These are phyloP conservation scores for Diaphora mendica DNA, from an alignment of 2,888 invertebrate species.

Conservation along the genomic window DNA sequence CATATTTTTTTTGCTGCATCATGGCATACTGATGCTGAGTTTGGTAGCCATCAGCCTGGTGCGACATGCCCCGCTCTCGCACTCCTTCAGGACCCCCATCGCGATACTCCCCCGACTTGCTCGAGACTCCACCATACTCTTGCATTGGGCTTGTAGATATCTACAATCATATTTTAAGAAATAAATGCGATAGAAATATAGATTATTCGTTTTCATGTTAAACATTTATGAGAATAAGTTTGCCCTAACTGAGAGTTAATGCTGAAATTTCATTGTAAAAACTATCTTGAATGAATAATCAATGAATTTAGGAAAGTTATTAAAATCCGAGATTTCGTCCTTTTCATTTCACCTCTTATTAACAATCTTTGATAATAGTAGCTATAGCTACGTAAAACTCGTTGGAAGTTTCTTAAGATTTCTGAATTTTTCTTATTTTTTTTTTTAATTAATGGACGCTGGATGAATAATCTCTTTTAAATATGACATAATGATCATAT, in stretches of 20 bases:
- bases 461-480: slow-evolving; percentile 30
- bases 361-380: neutral
- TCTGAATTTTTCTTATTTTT: neutral
- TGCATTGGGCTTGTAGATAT: slow-evolving; percentile 76
- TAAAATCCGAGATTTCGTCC: neutral
- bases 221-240: neutral
- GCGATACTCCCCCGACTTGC: slow-evolving; percentile 73
- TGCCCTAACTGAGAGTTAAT: neutral
- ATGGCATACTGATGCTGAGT: slow-evolving; percentile 65
- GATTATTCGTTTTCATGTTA: neutral
- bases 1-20: slow-evolving; percentile 75
- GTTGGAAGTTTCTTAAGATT: neutral
- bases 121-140: slow-evolving; percentile 80
- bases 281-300: neutral
- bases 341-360: neutral
- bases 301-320: neutral
- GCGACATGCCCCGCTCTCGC: slow-evolving; percentile 61
- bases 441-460: slow-evolving; percentile 16
- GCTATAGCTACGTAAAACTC: neutral
- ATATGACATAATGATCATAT: slow-evolving; percentile 45
- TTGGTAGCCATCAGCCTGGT: slow-evolving; percentile 62
- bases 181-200: neutral
- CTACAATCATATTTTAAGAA: slow-evolving; percentile 47
- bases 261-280: neutral
- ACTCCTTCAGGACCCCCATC: slow-evolving; percentile 60